Base-by-base conservation (phyloP, 2,888 invertebrate genomes). In the Sicus ferrugineus region DNA sequence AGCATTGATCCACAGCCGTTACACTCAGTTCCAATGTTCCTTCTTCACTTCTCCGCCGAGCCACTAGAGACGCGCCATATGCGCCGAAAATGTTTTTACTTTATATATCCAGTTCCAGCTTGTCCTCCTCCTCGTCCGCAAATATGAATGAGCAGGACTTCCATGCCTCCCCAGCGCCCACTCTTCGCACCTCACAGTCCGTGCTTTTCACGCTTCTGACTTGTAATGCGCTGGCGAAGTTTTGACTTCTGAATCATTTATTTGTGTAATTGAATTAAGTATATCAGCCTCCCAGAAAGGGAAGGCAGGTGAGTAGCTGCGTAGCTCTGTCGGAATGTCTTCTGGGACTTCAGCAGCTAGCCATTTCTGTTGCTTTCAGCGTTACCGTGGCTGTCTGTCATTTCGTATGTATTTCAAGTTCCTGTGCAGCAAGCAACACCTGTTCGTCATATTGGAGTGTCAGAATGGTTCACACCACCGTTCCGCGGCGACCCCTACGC, bases 231-330 rank as follows among this genome's bases (percentile, higher is more conserved):
- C 9, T 34, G 54, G 7, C 56, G 16, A 54, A 66, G 66, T 56
- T 66, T 58, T 34, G 59, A 62, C 68, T 62, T 54, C 38, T 68
- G 62, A 52, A 61, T 59, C 59, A 68, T 68, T 61, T 52, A 62
- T 31, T 54, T 28, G 34, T 34, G 28, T 62, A 68, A 68, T 68
- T 68, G 68, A 62, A 68, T 68, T 62, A 68, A 54, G 48, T 42
- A 38, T 38, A 11, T 9, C 38, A 38, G 38, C 6, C 19, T 14
- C 19, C 7, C 23, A 23, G 19, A 52, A 52, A 4, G 21, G 21
- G 21, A 52, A 23, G 1, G 21, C 5, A 23, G 1, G 21, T 14
- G 52, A 23, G 26, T 21, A 23, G 11, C 9, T 52, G 21, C n/a
- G 38, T 9, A 38, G 38, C 38, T 9, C 11, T 58, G 3, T 16